Evolutionary conservation across 2,113 vertebrate species (phyloP), one percentile per base, ranked within the genome.

Genomic region (Paratilapia polleni): DNA sequence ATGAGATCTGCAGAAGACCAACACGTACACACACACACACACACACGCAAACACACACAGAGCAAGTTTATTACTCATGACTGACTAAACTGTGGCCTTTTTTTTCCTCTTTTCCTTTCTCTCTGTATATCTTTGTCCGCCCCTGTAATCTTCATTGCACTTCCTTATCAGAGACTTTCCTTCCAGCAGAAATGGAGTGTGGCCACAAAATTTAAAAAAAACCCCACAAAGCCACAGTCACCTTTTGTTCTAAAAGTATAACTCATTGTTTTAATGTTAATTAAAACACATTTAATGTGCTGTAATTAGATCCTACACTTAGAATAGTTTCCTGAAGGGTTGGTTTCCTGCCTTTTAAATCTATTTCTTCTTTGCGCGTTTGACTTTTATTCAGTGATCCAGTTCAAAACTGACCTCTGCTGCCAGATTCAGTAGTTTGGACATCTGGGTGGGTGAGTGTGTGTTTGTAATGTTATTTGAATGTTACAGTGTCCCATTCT

Each of bases 1-100:
- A 91, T 85, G 90, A 84, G 87, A 88, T 86, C 80, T 80, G 66
- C 89, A 94, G 83, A 86, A 20, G 54, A 83, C n/a, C 26, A 68
- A 58, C 22, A 59, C 68, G 28, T 47, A 26, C 76, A 64, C 70
- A 81, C 17, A 62, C 47, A 84, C 43, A 75, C 76, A 38, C 58
- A 83, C 70, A 78, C 19, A 70, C 8, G 58, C 56, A 74, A 8
- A 83, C 52, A 78, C 58, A 47, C n/a, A 52, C 36, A 19, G 62
- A 66, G 1, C 15, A 17, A 22, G 3, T 34, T 57, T 9, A 83
- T 83, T 75, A 73, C 49, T 83, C 84, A 81, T 64, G 43, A 73
- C 26, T 74, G 77, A 28, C 64, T 9, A 13, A 38, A 38, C 12
- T 68, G 64, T 54, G 64, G 73, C 78, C 83, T 77, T 89, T 85